Evolutionary conservation across 2,113 vertebrate genomes (phyloP).

Genomic region (Cavia porcellus): DNA sequence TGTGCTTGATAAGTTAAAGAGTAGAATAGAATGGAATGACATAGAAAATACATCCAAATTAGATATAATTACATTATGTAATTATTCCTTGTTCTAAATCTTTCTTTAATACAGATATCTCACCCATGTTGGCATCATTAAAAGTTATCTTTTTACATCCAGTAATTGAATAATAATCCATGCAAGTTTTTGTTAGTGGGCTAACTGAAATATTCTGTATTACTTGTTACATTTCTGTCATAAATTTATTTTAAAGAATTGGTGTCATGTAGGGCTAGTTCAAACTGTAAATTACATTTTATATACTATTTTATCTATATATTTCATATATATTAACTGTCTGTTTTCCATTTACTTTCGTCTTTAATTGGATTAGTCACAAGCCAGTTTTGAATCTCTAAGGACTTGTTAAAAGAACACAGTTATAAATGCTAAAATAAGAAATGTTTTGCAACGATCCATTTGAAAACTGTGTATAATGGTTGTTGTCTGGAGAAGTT

Average conservation of each 20-base stretch:
- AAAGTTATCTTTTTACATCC: not conserved
- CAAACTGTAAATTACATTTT: not conserved
- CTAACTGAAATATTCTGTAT: constrained; percentile 49
- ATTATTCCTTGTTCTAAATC: not conserved
- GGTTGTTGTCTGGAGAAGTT: not conserved
- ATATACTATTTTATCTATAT: not conserved
- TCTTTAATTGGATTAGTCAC: not conserved
- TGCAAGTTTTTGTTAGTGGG: not conserved
- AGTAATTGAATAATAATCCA: constrained; percentile 43
- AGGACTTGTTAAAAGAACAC: not conserved
- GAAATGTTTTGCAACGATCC: not conserved
- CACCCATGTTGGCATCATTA: not conserved
- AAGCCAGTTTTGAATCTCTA: not conserved
- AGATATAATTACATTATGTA: not conserved
- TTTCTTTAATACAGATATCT: not conserved
- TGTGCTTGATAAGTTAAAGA: not conserved
- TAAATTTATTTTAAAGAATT: constrained; percentile 43
- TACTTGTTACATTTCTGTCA: constrained; percentile 30
- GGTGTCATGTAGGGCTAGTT: not conserved
- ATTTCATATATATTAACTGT: not conserved
- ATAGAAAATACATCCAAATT: not conserved
- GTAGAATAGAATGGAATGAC: not conserved
- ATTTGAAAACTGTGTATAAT: not conserved
- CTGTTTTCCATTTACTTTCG: not conserved
- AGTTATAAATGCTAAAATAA: constrained; percentile 27